phyloP scores from a whole-genome alignment of 2,797 vertebrate species.

The Ispidina lecontei region DNA sequence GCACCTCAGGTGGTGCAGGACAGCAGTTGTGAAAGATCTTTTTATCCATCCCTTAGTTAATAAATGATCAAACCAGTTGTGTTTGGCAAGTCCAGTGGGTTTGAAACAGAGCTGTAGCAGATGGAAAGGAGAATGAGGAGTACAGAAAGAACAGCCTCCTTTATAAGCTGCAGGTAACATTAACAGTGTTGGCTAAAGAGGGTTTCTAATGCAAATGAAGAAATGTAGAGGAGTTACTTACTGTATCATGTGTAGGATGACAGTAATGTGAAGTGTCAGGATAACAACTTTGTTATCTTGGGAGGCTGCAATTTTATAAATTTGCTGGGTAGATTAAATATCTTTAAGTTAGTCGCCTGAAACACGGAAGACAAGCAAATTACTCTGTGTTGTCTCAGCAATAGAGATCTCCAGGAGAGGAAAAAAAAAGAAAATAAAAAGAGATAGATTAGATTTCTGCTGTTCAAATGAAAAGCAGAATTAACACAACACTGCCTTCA shows the following conservation, averaged over 20 bases:
- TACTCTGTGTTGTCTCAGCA: background rate
- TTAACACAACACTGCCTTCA: background rate
- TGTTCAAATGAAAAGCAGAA: background rate
- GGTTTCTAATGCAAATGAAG: background rate
- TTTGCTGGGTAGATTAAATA: background rate
- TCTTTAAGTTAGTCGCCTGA: background rate
- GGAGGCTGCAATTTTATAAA: background rate
- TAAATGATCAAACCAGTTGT: too few relatives aligned
- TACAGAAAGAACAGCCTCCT: background rate
- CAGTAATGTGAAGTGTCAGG: background rate
- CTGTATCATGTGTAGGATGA: background rate
- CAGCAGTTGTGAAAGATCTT: background rate
- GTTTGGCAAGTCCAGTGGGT: background rate
- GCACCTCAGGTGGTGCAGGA: background rate
- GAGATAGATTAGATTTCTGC: background rate
- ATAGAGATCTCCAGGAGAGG: background rate
- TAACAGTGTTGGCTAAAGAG: background rate
- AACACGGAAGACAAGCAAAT: background rate
- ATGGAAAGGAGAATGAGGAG: background rate
- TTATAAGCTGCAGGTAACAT: background rate
- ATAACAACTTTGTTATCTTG: background rate
- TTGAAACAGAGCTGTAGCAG: background rate
- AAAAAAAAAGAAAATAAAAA: background rate
- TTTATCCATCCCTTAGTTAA: too few relatives aligned
- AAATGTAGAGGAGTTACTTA: background rate